These are phyloP conservation scores for Lasioglossum pauxillum DNA, from an alignment of 2,888 invertebrate species.

Conservation along the genomic window DNA sequence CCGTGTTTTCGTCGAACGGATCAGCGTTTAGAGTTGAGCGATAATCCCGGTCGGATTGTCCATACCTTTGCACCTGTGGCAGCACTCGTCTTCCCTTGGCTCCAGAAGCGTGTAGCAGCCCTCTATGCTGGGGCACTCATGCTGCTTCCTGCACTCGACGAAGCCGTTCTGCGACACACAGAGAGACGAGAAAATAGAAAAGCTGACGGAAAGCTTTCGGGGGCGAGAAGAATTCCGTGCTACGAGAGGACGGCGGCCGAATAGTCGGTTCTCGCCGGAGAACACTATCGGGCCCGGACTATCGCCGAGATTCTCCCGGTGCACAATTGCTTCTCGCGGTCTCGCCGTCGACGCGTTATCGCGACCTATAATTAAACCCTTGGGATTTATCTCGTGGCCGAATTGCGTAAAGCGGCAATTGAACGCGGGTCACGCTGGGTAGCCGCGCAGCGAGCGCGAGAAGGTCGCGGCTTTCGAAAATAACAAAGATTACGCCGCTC, in stretches of 20 bases:
- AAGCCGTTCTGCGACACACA: conserved; percentile 90
- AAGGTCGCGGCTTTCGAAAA: conserved; percentile 52
- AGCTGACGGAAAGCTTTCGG: background rate
- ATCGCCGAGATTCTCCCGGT: background rate
- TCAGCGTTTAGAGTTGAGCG: background rate
- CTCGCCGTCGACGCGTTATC: conserved; percentile 58
- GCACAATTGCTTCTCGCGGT: conserved; percentile 62
- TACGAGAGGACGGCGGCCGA: background rate
- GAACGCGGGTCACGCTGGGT: conserved; percentile 53
- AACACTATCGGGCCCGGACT: background rate
- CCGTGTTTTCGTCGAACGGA: conserved; percentile 1
- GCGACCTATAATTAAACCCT: conserved; percentile 66
- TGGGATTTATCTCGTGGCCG: conserved; percentile 61
- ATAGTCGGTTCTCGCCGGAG: background rate
- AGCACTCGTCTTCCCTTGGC: conserved; percentile 91
- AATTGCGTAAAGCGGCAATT: conserved; percentile 66
- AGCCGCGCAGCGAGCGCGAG: conserved; percentile 39
- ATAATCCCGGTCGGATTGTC: background rate
- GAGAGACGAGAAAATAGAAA: background rate
- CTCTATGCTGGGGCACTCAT: conserved; percentile 91
- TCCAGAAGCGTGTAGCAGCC: conserved; percentile 92
- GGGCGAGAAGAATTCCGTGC: background rate
- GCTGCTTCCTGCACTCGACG: conserved; percentile 91
- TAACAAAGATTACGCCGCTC: conserved; percentile 40
- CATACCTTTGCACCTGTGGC: conserved; percentile 92